These are phyloP conservation scores for Tragelaphus strepsiceros DNA, from an alignment of 2,113 vertebrate genomes.

Conservation along the genomic window DNA sequence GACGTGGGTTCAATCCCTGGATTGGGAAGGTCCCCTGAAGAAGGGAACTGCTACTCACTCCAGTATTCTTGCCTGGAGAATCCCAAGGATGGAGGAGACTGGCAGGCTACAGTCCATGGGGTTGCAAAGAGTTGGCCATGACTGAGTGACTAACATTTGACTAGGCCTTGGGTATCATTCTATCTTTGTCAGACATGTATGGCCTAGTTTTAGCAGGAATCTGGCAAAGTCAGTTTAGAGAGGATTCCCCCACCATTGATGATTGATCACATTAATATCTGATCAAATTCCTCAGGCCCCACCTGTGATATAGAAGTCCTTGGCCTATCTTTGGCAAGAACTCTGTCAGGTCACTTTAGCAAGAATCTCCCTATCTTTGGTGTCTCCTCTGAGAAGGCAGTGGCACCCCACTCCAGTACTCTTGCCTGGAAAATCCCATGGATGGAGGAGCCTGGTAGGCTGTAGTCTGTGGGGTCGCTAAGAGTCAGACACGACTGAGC, in stretches of 20 bases:
- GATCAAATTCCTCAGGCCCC: not conserved
- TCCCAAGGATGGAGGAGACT: not conserved
- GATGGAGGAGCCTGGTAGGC: too few relatives aligned
- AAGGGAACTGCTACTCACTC: not conserved
- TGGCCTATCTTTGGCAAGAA: not conserved
- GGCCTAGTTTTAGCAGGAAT: not conserved
- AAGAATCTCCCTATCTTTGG: not conserved
- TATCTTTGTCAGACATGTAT: not conserved
- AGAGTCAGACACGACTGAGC: too few relatives aligned
- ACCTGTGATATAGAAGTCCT: not conserved
- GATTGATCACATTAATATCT: not conserved
- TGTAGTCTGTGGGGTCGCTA: too few relatives aligned
- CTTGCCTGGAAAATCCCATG: too few relatives aligned
- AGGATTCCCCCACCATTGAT: not conserved
- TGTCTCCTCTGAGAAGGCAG: not conserved
- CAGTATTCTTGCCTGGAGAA: not conserved
- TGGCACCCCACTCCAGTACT: too few relatives aligned
- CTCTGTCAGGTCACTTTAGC: not conserved
- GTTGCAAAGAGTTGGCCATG: accelerated
- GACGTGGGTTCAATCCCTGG: not conserved
- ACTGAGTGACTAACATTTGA: not conserved
- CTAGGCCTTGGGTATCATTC: not conserved
- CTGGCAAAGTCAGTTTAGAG: not conserved
- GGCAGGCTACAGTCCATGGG: not conserved
- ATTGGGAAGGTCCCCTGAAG: not conserved